Conservation (phyloP, 2,888 invertebrate genomes). For the Sturmia bella region DNA sequence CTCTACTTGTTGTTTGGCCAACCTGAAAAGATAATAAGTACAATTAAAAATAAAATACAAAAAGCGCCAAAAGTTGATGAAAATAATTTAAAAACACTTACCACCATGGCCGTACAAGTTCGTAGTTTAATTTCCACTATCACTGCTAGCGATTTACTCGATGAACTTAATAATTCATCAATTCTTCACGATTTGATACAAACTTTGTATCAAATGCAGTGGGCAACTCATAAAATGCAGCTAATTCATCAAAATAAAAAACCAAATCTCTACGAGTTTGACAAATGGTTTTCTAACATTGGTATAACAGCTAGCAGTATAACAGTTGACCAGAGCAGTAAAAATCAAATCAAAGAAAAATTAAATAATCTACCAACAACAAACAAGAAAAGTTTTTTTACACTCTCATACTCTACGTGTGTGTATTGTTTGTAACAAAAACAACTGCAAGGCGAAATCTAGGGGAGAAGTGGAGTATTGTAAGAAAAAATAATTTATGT, state of each 20-base stretch:
- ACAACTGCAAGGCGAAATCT: conserved; percentile 27
- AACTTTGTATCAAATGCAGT: conserved; percentile 47
- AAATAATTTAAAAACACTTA: conserved; percentile 39
- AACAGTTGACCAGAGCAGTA: conserved; percentile 41
- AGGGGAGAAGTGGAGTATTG: conserved; percentile 35
- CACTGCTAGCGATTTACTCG: conserved; percentile 9
- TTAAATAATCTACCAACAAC: neutral
- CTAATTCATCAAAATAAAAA: conserved; percentile 32
- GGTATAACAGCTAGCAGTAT: conserved; percentile 35
- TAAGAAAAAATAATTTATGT: conserved; percentile 29
- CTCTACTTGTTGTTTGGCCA: conserved; percentile 37
- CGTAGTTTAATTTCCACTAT: conserved; percentile 41
- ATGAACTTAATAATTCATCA: conserved; percentile 36
- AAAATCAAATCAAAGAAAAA: conserved; percentile 3
- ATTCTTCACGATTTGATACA: conserved; percentile 22
- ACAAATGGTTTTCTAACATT: too few species aligned
- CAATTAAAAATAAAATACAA: conserved; percentile 38
- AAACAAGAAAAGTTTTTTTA: conserved; percentile 12
- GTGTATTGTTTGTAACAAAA: conserved; percentile 22
- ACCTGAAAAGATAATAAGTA: conserved; percentile 41
- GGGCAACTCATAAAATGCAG: conserved; percentile 41
- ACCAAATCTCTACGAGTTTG: too few species aligned
- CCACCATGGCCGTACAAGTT: conserved; percentile 36
- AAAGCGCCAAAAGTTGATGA: conserved; percentile 34
- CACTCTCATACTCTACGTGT: conserved; percentile 35